A percentile compares a stretch with the other conserved stretches of the same genome.
Conservation (phyloP, 2,113 vertebrate species). For the Notechis scutatus region DNA sequence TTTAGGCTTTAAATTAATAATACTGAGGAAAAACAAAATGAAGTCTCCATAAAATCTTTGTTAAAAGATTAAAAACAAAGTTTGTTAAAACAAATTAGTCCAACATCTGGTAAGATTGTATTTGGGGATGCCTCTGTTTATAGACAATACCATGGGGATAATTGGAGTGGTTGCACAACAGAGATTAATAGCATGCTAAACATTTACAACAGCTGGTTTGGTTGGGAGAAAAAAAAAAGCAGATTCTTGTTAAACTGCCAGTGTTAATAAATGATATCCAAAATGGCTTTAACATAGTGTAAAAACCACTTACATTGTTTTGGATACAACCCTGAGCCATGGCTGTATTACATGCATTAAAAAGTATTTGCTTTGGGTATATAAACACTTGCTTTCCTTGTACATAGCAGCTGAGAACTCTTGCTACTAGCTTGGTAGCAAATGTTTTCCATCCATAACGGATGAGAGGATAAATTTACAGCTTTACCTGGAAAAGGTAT, state of each 20-base stretch:
- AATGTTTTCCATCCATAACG: not conserved
- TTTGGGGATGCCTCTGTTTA: not conserved
- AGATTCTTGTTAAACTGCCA: not conserved
- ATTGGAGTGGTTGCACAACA: not conserved
- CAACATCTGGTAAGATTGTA: not conserved
- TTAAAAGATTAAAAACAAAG: not conserved
- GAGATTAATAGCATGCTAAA: not conserved
- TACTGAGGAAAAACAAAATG: not conserved
- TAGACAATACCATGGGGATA: not conserved
- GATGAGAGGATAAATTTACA: not conserved
- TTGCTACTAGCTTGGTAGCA: not conserved
- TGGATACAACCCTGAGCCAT: not conserved
- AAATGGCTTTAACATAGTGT: not conserved
- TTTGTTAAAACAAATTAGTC: not conserved
- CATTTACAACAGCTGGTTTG: not conserved
- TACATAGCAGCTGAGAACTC: not conserved
- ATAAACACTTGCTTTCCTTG: not conserved
- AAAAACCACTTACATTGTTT: not conserved
- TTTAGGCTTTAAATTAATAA: not conserved
- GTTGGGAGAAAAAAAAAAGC: not conserved
- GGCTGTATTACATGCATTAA: not conserved
- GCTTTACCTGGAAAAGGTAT: not conserved
- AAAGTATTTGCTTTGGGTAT: not conserved
- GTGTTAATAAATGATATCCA: not conserved
- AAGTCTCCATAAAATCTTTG: not conserved